Base-by-base conservation (phyloP, 2,113 vertebrate species). In the Pandion haliaetus region DNA sequence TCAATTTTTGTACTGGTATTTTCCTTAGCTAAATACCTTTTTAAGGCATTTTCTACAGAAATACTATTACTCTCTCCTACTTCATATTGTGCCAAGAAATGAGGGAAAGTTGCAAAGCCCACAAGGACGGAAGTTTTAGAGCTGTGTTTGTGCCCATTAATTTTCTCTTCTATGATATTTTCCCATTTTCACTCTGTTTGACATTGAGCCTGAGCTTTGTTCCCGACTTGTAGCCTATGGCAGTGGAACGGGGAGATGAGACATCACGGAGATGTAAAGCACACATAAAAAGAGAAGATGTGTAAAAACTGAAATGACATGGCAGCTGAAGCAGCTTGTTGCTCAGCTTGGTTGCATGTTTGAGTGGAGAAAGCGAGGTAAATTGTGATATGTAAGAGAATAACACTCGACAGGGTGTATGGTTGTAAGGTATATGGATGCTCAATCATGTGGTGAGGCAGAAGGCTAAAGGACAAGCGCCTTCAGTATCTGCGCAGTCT, bases 261-360 rank as follows among this genome's bases (percentile, higher is more conserved):
- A 91, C 94, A 93, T 95, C 94, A 95, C 93, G 83, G 97, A 94
- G 96, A 91, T 94, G 95, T 92, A 42, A 85, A 95, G 94, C 93
- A 66, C 83, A 82, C 77, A 94, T 97, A 98, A 96, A 96, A 97
- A 96, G 96, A 88, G 92, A 95, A 95, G 97, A 98, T 95, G 95
- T 97, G 96, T 82, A 96, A 98, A 98, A 98, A 97, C 97, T 97
- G 97, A 98, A 98, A 98, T 98, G 98, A 98, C 97, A 98, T 83
- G 67, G 97, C 95, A 87, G 88, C 97, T 98, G 98, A 98, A 97
- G 78, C 91, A 98, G 98, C 97, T 98, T 98, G 97, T 97, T 98
- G 98, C 97, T 98, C 97, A 74, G 82, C 82, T 95, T 94, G 95
- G 91, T 98, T 98, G 88, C 94, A 87, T 98, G 96, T 97, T 97